phyloP scores from a whole-genome alignment of 2,888 invertebrate genomes.

The Amiota communis region DNA sequence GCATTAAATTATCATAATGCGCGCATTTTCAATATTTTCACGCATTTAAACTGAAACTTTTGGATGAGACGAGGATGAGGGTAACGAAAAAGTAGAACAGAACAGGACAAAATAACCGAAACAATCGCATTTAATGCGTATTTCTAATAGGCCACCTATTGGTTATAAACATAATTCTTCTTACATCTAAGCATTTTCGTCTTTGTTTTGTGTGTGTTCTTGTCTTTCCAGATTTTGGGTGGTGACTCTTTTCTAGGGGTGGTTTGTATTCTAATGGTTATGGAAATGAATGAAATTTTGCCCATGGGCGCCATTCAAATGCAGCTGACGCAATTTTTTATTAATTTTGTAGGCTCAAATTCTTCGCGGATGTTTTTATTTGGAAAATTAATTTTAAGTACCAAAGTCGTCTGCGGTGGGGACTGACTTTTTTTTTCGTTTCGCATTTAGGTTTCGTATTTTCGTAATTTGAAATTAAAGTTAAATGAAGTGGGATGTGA shows the following conservation, averaged over 20 bases:
- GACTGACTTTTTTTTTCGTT: too few species aligned
- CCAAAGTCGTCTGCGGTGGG: too few species aligned
- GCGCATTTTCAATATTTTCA: conserved; percentile 60
- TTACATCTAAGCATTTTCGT: background rate
- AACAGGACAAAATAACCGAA: background rate
- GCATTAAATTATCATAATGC: conserved; percentile 64
- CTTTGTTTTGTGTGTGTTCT: too few species aligned
- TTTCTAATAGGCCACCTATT: conserved; percentile 15
- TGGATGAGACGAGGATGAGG: background rate
- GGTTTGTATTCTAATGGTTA: conserved; percentile 37
- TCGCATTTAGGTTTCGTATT: too few species aligned
- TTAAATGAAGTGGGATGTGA: too few species aligned
- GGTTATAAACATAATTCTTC: conserved; percentile 13
- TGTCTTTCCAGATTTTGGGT: too few species aligned
- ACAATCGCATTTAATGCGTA: conserved; percentile 2
- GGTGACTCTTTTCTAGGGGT: background rate
- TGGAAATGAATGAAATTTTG: conserved; percentile 38
- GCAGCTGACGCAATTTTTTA: conserved; percentile 42
- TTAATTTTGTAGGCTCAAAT: conserved; percentile 44
- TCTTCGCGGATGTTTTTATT: too few species aligned
- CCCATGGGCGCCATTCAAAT: conserved; percentile 30
- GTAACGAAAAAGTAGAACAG: background rate
- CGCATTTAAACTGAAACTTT: conserved; percentile 36
- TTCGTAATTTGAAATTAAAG: too few species aligned
- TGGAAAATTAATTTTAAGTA: too few species aligned